Conservation (phyloP, 1,140 invertebrate species). For the Dendrolimus kikuchii region DNA sequence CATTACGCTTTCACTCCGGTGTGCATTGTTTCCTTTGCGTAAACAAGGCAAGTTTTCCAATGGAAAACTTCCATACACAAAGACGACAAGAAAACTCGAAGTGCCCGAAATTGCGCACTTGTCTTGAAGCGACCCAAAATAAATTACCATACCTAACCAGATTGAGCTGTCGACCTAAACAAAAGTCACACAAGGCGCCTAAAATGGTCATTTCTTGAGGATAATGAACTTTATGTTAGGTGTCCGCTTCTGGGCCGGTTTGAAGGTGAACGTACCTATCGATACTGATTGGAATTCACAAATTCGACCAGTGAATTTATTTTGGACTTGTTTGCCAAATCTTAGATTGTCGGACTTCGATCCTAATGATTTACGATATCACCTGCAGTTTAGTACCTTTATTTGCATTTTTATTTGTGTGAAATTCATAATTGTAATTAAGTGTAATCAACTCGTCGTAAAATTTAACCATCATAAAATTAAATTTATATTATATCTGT, state of each 20-base stretch:
- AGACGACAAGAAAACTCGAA: neutral
- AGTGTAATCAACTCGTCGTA: too few relatives aligned
- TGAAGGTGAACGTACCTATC: conserved; percentile 60
- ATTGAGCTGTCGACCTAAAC: conserved; percentile 9
- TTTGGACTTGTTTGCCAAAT: conserved; percentile 52
- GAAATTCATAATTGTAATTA: too few relatives aligned
- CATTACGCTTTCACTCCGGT: conserved; percentile 49
- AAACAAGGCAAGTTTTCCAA: too few relatives aligned
- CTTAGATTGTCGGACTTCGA: conserved; percentile 53
- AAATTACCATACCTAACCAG: conserved; percentile 2
- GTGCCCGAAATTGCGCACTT: conserved; percentile 7
- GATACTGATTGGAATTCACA: conserved; percentile 55
- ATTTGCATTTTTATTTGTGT: conserved; percentile 1
- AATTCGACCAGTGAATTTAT: conserved; percentile 50
- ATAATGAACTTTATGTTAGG: conserved; percentile 58
- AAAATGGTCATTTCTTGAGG: conserved; percentile 53
- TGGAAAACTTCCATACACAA: too few relatives aligned
- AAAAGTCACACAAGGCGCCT: conserved; percentile 19
- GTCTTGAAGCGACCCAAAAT: neutral
- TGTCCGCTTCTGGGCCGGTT: conserved; percentile 55
- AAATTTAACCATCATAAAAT: too few relatives aligned
- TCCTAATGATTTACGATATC: conserved; percentile 41
- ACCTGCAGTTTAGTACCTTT: conserved; percentile 30
- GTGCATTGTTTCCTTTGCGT: too few relatives aligned
- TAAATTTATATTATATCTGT: too few relatives aligned